Base-by-base conservation (phyloP, 2,888 invertebrate species). In the Ecdyonurus torrentis region DNA sequence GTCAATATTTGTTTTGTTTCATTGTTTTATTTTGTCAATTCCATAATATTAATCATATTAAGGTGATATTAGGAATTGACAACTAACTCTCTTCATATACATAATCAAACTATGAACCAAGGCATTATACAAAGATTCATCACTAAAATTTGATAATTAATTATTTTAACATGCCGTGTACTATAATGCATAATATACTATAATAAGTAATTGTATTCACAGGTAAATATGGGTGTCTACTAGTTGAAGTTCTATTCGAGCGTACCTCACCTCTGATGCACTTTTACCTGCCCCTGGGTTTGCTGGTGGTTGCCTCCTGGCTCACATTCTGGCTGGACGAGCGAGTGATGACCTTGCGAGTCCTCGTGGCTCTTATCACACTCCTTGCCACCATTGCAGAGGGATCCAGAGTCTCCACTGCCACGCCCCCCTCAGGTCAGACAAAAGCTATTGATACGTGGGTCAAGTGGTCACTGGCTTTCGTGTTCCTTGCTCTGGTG, bases 261-360 rank as follows among this genome's bases (percentile, higher is more conserved):
- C 71, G 79, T 10, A 76, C 74, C 67, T 78, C 77, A 68, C n/a
- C n/a, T 15, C 70, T 77, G 58, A 71, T 77, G 3, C 76, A 77
- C 68, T 71, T 76, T 66, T 78, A 76, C 69, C 72, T 78, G 60
- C 78, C 78, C 1, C 74, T 74, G 63, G 70, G 69, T 52, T 72
- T 73, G 71, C 66, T 74, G 23, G 71, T 73, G n/a, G 70, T 72
- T 15, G 70, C 71, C 15, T 66, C 70, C 10, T 72, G 70, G 67
- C 67, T 70, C 55, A 64, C 66, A 53, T 69, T 69, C 63, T 69
- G 69, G 66, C 55, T 70, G 52, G 66, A 67, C 52, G 63, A 63
- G 63, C 59, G 52, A 19, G 65, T 64, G 18, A 64, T 67, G 60
- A 64, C 68, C 20, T 67, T 66, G 1, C 64, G 70, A n/a, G 58